Evolutionary conservation across 2,113 vertebrate species (phyloP), one percentile per base, ranked within the genome.

Genomic region (Rhabdornis inornatus): DNA sequence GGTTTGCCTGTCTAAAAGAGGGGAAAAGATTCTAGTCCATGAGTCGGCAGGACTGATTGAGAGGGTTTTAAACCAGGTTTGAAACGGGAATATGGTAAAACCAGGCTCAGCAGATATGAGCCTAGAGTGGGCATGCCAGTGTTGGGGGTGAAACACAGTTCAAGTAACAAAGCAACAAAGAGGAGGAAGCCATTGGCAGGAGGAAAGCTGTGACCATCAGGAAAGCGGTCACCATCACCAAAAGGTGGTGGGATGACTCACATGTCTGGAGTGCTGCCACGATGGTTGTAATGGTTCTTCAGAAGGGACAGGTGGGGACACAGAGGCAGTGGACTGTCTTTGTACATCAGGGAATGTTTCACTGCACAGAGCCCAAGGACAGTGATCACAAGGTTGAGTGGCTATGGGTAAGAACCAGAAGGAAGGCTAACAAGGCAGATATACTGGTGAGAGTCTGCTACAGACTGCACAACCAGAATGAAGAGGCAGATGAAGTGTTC

Each of bases 141-240:
- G 0, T 0, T 53, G 39, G 11, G 44, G 11, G 5, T 45, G 20
- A 60, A 60, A 53, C 9, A 7, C 16, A 30, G 7, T 20, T 17
- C 3, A 7, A 7, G n/a, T 25, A 60, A 75, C 7, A 60, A 44
- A 53, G 24, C 49, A 45, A 25, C 5, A n/a, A 59, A 60, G 20
- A n/a, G 39, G 20, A 66, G 60, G 45, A 59, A 82, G 28, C 28
- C 69, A n/a, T 4, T 16, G 9, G 53, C 28, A 75, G 39, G 17
- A 53, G 53, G 40, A 55, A n/a, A 60, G 30, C 11, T 47, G 25
- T 31, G n/a, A 31, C 14, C 40, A 42, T 42, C 40, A 42, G 40
- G 40, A 42, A 42, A 42, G 40, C 39, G 31, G 39, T 4, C n/a
- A n/a, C n/a, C 24, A 30, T 9, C 28, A 40, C 7, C 0, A 4